Percentiles rank a stretch among this genome's conserved stretches.
Evolutionary conservation across 2,797 vertebrate genomes (phyloP).

Genomic region (Cheirogaleus major): DNA sequence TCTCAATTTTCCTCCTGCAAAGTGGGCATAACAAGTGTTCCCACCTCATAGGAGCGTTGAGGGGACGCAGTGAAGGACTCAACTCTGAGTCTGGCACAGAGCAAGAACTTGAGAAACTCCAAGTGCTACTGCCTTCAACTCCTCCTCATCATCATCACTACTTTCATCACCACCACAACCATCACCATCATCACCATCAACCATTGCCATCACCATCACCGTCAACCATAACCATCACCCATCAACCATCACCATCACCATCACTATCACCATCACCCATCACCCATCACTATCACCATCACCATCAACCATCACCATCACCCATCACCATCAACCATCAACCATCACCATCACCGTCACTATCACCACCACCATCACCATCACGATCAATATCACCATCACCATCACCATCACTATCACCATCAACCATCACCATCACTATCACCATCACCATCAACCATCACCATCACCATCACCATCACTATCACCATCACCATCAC

Average conservation of each 20-base stretch:
- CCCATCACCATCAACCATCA: too few species aligned
- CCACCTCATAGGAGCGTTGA: not conserved
- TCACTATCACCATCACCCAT: too few species aligned
- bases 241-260: not conserved
- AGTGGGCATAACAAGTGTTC: not conserved
- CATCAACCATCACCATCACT: fast-evolving
- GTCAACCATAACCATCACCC: fast-evolving
- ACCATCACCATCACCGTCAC: not conserved
- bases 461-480: too few species aligned
- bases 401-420: fast-evolving
- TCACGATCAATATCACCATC: fast-evolving
- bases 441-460: not conserved
- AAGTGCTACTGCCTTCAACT: not conserved
- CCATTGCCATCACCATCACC: fast-evolving
- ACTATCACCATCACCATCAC: fast-evolving
- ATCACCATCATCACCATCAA: too few species aligned
- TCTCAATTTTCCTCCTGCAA: not conserved
- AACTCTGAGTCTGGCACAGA: not conserved
- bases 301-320: too few species aligned
- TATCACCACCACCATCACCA: fast-evolving
- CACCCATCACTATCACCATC: too few species aligned
- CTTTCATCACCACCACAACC: not conserved
- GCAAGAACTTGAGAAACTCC: not conserved
- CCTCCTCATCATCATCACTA: not conserved
- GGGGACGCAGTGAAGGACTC: not conserved